Conservation (phyloP, 2,888 invertebrate genomes). For the Trisateles emortualis region DNA sequence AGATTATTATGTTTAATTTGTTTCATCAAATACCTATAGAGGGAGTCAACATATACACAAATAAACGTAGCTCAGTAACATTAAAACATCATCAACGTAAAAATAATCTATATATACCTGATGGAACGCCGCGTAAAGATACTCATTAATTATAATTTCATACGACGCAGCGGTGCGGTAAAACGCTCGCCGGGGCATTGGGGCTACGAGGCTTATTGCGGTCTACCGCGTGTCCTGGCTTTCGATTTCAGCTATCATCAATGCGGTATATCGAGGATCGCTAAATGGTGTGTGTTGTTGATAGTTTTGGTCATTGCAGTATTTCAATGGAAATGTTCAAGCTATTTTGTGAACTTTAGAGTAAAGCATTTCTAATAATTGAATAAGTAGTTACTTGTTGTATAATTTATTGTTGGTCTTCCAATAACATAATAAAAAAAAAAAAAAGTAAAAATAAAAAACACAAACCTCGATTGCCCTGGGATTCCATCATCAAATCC, state of each 20-base stretch:
- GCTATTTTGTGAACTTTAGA: too few relatives aligned
- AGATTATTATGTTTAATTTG: too few relatives aligned
- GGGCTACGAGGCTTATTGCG: conserved; percentile 28
- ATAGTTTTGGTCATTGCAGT: neutral
- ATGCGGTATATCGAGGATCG: conserved; percentile 6
- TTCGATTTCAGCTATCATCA: conserved; percentile 18
- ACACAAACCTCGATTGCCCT: too few relatives aligned
- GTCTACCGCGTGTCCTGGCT: conserved; percentile 17
- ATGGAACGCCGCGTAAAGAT: neutral
- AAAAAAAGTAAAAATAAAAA: too few relatives aligned
- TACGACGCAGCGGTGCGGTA: conserved; percentile 12
- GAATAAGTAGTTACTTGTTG: too few relatives aligned
- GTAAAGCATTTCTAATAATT: too few relatives aligned
- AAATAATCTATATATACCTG: neutral
- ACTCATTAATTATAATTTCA: conserved; percentile 33
- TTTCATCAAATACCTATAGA: too few relatives aligned
- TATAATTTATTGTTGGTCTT: too few relatives aligned
- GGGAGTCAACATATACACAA: too few relatives aligned
- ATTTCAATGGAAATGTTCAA: neutral
- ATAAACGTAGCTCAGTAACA: neutral
- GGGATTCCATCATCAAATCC: too few relatives aligned
- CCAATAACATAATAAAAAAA: too few relatives aligned
- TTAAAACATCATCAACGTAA: too few relatives aligned
- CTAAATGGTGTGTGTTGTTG: neutral
- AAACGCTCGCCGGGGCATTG: conserved; percentile 18